These are phyloP conservation scores for Drosophila mettleri DNA, from an alignment of 2,888 invertebrate species.

Conservation along the genomic window DNA sequence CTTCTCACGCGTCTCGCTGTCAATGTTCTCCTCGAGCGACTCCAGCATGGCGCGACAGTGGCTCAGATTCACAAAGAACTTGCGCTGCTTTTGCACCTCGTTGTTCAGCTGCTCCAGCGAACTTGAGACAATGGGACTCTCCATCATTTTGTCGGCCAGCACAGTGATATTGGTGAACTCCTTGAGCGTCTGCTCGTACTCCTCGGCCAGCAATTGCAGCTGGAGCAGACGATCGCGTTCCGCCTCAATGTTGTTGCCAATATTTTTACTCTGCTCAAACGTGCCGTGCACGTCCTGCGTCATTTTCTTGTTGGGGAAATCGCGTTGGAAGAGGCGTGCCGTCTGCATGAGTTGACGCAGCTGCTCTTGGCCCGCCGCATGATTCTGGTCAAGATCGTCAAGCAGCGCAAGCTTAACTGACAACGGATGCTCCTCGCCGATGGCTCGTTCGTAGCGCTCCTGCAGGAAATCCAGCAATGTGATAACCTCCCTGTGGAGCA, in stretches of 20 bases:
- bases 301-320: constrained; percentile 89
- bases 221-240: constrained; percentile 92
- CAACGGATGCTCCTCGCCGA: constrained; percentile 87
- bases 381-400: constrained; percentile 89
- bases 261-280: constrained; percentile 89
- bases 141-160: constrained; percentile 92
- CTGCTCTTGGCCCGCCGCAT: constrained; percentile 88
- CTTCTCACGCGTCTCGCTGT: constrained; percentile 90
- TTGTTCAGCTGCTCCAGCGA: constrained; percentile 93
- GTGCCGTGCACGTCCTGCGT: constrained; percentile 89
- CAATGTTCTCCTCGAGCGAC: constrained; percentile 93
- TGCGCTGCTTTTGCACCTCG: constrained; percentile 95
- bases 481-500: constrained; percentile 86
- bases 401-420: constrained; percentile 89
- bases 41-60: constrained; percentile 94
- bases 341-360: constrained; percentile 88
- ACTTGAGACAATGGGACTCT: constrained; percentile 90
- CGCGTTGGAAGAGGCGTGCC: constrained; percentile 88
- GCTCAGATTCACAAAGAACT: constrained; percentile 94
- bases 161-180: constrained; percentile 94
- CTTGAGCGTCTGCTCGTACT: constrained; percentile 94
- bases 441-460: constrained; percentile 76
- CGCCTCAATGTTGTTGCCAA: constrained; percentile 89
- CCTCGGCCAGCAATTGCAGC: constrained; percentile 91
- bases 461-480: constrained; percentile 75